Evolutionary conservation across 1,140 invertebrate genomes (phyloP).

Genomic region (Laodelphax striatellus): DNA sequence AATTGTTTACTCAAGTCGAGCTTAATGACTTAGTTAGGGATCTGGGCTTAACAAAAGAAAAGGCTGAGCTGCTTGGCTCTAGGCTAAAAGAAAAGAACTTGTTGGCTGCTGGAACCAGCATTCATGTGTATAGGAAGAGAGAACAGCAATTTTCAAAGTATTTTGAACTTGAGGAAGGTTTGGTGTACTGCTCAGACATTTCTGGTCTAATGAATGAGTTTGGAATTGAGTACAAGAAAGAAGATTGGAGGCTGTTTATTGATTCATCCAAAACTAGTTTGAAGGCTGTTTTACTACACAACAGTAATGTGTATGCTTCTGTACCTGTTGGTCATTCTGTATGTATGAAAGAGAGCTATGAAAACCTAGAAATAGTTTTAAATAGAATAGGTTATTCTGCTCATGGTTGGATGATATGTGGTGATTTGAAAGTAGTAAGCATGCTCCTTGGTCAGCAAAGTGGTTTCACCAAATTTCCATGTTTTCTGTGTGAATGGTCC

Average conservation of each 20-base stretch:
- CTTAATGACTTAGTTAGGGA: slow-evolving; percentile 17
- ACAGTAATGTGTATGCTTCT: slow-evolving; percentile 28
- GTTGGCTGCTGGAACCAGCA: slow-evolving; percentile 4
- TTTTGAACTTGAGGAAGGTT: background rate
- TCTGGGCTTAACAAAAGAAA: slow-evolving; percentile 11
- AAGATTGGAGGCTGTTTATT: slow-evolving; percentile 13
- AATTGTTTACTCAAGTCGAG: slow-evolving; percentile 4
- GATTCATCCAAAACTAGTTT: slow-evolving; percentile 29
- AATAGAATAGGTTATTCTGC: slow-evolving; percentile 28
- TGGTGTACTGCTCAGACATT: slow-evolving; percentile 17
- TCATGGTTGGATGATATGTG: slow-evolving; percentile 26
- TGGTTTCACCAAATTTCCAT: slow-evolving; percentile 33
- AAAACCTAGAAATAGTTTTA: slow-evolving; percentile 23
- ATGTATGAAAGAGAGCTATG: slow-evolving; percentile 27
- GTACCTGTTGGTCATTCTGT: slow-evolving; percentile 26
- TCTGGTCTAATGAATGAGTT: slow-evolving; percentile 10
- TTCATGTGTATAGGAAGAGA: slow-evolving; percentile 11
- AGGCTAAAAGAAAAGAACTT: slow-evolving; percentile 18
- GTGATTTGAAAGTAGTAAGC: slow-evolving; percentile 18
- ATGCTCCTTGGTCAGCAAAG: slow-evolving; percentile 30
- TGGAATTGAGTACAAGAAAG: slow-evolving; percentile 2
- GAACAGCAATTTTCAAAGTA: slow-evolving; percentile 8
- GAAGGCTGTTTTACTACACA: slow-evolving; percentile 30
- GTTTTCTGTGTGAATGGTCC: slow-evolving; percentile 34
- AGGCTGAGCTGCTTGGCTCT: slow-evolving; percentile 15